phyloP scores from a whole-genome alignment of 35 echinoderm and acorn worm species.

The Holothuria glaberrima region DNA sequence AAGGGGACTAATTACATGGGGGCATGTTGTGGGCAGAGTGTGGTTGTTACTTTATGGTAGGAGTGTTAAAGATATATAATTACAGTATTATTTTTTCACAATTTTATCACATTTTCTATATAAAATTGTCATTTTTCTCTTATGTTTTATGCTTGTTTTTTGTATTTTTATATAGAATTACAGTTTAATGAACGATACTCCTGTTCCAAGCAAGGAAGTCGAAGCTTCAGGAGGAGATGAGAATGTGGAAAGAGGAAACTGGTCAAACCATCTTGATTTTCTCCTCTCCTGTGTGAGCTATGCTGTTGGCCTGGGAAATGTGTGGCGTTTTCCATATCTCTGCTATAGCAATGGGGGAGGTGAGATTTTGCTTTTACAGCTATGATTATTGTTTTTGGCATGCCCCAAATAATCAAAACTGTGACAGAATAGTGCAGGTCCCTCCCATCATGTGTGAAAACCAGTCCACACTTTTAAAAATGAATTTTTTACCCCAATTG shows the following conservation, averaged over 20 bases:
- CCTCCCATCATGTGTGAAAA: neutral
- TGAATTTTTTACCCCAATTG: neutral
- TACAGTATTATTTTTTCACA: too few species aligned
- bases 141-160: neutral
- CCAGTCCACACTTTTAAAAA: neutral
- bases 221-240: constrained; percentile 28
- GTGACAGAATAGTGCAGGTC: too few species aligned
- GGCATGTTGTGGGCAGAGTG: too few species aligned
- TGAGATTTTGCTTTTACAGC: neutral
- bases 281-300: constrained; percentile 47
- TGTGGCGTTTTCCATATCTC: constrained; percentile 53
- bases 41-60: too few species aligned
- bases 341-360: constrained; percentile 60
- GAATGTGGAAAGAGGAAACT: constrained; percentile 45
- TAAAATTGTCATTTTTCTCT: too few species aligned
- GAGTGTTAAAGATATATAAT: too few species aligned
- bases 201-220: neutral
- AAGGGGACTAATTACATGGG: too few species aligned
- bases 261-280: constrained; percentile 48
- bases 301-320: constrained; percentile 40
- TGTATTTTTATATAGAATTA: constrained; percentile 28
- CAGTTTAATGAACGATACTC: constrained; percentile 40
- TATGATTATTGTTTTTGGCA: neutral
- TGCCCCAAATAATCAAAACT: too few species aligned
- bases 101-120: too few species aligned